These are phyloP conservation scores for Drosophila longiperda DNA, from an alignment of 2,888 invertebrate species.

Conservation along the genomic window DNA sequence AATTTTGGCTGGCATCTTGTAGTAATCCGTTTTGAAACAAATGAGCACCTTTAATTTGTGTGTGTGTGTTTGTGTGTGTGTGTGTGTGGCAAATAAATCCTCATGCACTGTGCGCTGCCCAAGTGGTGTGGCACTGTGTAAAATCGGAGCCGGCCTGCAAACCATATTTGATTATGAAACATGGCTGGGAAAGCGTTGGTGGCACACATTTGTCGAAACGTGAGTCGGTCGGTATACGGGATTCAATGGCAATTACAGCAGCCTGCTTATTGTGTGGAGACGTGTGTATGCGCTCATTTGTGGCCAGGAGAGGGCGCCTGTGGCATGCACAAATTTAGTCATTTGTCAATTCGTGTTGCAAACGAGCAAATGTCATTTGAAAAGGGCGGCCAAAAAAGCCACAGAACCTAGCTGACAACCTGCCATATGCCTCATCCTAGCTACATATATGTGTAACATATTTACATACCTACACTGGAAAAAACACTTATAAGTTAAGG, in stretches of 20 bases:
- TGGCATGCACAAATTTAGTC: constrained; percentile 59
- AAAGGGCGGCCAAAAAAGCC: constrained; percentile 55
- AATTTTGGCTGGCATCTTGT: not conserved
- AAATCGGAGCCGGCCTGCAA: constrained; percentile 29
- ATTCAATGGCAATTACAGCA: constrained; percentile 10
- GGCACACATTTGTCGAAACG: constrained; percentile 62
- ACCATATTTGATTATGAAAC: constrained; percentile 69
- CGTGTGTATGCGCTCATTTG: constrained; percentile 36
- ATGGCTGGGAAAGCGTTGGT: constrained; percentile 43
- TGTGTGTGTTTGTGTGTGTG: not conserved
- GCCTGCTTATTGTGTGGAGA: constrained; percentile 18
- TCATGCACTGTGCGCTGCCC: constrained; percentile 41
- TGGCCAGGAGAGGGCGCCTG: not conserved
- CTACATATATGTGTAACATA: not conserved
- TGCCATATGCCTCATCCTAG: not conserved
- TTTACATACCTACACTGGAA: not conserved
- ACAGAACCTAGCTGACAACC: constrained; percentile 21
- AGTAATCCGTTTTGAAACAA: not conserved
- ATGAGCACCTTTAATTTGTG: not conserved
- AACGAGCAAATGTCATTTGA: constrained; percentile 70
- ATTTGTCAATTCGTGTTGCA: constrained; percentile 64
- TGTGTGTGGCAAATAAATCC: constrained; percentile 43
- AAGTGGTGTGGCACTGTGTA: constrained; percentile 38
- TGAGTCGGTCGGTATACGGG: constrained; percentile 18
- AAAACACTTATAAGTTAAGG: too few species aligned